Evolutionary conservation across 2,113 vertebrate species (phyloP), one percentile per base, ranked within the genome.

Genomic region (Prietella phreatophila): DNA sequence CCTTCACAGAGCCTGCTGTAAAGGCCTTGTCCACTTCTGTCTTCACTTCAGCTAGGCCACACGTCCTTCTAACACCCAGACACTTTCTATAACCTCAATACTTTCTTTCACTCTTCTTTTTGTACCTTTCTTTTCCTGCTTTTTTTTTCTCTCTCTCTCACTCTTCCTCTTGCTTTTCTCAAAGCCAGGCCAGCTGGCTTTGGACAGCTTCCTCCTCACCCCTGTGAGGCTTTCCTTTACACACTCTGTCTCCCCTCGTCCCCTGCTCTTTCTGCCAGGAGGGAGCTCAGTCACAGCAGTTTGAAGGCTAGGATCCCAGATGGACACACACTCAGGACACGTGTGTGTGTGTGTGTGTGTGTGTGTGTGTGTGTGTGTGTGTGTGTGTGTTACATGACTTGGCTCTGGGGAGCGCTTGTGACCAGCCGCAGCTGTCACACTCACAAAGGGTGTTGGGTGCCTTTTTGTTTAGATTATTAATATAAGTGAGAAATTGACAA

Each of bases 121-220:
- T 13, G 19, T 60, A 82, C 65, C 47, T 61, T 91, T 87, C 85
- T 81, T 65, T 76, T 85, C 65, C 42, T 78, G 42, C 3, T 67
- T 61, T 78, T 39, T 85, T 50, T 42, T 42, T 39, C 39, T 89
- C 58, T 89, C 84, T n/a, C 89, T 91, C 58, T 89, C 84, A 80
- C 82, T 85, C 84, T 87, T 75, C 88, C 91, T 91, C 91, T 92
- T 79, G 82, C 91, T 92, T 89, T 91, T 89, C 92, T 93, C 93
- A 95, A 95, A 96, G 94, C 94, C 94, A 94, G 94, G 94, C 94
- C 95, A 95, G 95, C 95, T 96, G 96, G 94, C 95, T 95, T 93
- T 93, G 91, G 93, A 95, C 93, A 93, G 92, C 92, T 93, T 93
- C 94, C 91, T 93, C 91, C 90, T 93, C 91, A 94, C 94, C 93